Percentiles rank a stretch among this genome's conserved stretches.
Conservation (phyloP, 2,888 invertebrate species). For the Argyresthia albistria region DNA sequence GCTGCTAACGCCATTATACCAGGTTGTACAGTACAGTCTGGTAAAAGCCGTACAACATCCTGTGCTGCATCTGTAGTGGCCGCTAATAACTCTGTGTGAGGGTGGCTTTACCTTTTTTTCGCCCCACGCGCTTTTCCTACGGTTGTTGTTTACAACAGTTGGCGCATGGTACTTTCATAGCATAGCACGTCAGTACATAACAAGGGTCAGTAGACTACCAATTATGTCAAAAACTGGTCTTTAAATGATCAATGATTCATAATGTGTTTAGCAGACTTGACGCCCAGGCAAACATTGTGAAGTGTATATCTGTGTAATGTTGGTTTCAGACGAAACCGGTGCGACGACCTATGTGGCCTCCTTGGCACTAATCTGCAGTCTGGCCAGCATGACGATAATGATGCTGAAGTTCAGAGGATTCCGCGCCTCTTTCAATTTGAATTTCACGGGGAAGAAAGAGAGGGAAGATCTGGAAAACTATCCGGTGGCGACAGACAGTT, state of each 20-base stretch:
- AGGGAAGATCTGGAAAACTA: constrained; percentile 18
- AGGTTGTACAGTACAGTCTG: no score
- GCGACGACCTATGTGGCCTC: constrained; percentile 20
- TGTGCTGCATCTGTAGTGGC: no score
- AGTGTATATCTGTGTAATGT: no score
- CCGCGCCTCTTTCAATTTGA: constrained; percentile 38
- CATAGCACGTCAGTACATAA: no score
- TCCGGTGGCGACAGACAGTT: constrained; percentile 18
- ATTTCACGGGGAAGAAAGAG: constrained; percentile 21
- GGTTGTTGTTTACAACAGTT: constrained; percentile 63
- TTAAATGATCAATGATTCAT: no score
- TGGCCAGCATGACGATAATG: constrained; percentile 12
- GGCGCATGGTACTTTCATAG: no score
- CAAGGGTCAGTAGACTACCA: no score
- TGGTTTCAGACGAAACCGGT: constrained; percentile 18
- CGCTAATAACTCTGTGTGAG: constrained; percentile 51
- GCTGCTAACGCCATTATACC: no score
- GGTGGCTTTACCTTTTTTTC: constrained; percentile 48
- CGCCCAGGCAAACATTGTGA: no score
- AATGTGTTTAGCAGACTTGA: no score
- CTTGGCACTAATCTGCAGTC: constrained; percentile 18
- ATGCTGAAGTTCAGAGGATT: constrained; percentile 46
- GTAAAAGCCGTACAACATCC: no score
- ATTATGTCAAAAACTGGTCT: no score
- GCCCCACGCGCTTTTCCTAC: constrained; percentile 35